Conservation (phyloP, 2,113 vertebrate species). For the Poecile atricapillus region DNA sequence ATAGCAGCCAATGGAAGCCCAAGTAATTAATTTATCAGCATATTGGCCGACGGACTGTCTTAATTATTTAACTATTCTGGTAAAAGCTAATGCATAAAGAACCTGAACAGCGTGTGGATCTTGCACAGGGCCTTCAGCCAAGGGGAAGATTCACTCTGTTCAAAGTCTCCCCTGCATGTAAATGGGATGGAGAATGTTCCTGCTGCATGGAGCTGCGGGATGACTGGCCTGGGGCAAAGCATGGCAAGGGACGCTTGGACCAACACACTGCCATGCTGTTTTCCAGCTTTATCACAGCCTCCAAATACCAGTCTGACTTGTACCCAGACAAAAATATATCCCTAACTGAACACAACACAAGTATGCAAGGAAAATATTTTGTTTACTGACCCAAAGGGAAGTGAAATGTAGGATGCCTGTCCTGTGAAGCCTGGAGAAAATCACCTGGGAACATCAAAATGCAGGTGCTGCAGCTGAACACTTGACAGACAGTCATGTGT, state of each 20-base stretch:
- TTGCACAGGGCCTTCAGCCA: slow-evolving; percentile 1
- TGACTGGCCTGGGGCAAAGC: background rate
- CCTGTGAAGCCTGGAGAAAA: background rate
- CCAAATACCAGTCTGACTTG: background rate
- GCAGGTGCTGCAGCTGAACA: background rate
- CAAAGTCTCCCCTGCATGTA: slow-evolving; percentile 6
- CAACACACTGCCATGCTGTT: background rate
- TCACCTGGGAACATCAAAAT: background rate
- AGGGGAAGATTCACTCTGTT: background rate
- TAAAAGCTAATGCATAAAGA: slow-evolving; percentile 54
- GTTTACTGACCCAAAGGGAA: background rate
- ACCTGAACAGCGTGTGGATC: background rate
- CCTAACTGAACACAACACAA: background rate
- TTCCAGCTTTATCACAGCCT: background rate
- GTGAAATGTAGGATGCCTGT: background rate
- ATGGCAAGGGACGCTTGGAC: background rate
- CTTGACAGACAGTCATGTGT: background rate
- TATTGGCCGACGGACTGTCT: background rate
- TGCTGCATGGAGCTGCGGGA: background rate
- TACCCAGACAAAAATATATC: background rate
- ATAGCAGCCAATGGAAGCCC: background rate
- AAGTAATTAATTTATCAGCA: slow-evolving; percentile 13
- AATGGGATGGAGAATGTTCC: background rate
- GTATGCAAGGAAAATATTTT: background rate
- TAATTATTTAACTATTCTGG: slow-evolving; percentile 53